Percentiles rank a stretch among this genome's conserved stretches.
These are phyloP conservation scores for Nematopogon swammerdamellus DNA, from an alignment of 2,888 invertebrate species.

Conservation along the genomic window DNA sequence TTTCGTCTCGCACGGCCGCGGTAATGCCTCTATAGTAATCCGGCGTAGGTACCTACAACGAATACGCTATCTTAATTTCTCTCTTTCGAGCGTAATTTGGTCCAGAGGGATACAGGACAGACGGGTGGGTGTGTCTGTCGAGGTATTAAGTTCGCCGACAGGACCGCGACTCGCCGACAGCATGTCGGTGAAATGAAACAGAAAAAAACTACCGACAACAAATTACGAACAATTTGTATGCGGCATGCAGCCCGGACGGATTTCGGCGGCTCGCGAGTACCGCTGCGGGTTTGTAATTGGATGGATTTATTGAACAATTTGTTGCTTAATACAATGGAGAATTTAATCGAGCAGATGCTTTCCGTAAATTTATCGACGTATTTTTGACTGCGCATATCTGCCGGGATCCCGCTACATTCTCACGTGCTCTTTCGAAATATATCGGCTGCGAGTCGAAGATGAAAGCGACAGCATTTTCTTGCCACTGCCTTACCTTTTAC, in stretches of 20 bases:
- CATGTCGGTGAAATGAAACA: not conserved
- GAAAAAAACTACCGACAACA: not conserved
- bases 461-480: no score
- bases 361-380: not conserved
- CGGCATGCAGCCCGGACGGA: not conserved
- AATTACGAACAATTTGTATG: not conserved
- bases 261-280: not conserved
- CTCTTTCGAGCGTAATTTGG: not conserved
- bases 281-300: not conserved
- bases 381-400: not conserved
- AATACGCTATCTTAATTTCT: not conserved
- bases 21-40: no score
- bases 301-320: not conserved
- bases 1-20: no score
- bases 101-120: not conserved
- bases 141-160: not conserved
- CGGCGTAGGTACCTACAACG: no score
- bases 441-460: no score
- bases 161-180: not conserved
- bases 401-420: not conserved
- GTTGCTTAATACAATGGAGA: not conserved
- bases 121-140: not conserved
- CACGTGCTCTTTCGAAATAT: not conserved
- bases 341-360: not conserved
- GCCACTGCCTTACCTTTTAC: no score